These are phyloP conservation scores for Chaenocephalus aceratus DNA, from an alignment of 2,113 vertebrate genomes.

Conservation along the genomic window DNA sequence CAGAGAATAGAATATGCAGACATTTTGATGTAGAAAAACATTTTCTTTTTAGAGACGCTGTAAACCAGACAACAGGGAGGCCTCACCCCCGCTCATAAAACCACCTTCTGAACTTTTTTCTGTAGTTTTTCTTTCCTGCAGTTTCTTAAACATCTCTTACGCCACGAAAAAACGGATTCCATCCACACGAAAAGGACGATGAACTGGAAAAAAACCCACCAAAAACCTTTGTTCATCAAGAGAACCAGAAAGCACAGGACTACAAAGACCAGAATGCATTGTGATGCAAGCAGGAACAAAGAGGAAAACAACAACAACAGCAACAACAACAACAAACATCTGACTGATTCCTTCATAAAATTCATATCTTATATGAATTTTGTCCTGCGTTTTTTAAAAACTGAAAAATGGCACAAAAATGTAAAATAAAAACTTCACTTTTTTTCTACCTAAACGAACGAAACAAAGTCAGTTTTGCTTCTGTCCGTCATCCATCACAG, in stretches of 20 bases:
- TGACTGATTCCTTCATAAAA: slow-evolving; percentile 60
- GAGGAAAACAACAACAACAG: slow-evolving; percentile 72
- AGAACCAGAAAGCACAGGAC: slow-evolving; percentile 69
- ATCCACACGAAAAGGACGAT: slow-evolving; percentile 59
- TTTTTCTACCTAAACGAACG: background rate
- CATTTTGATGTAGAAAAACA: slow-evolving; percentile 58
- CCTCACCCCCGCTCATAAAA: slow-evolving; percentile 29
- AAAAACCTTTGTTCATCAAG: slow-evolving; percentile 21
- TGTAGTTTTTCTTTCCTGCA: slow-evolving; percentile 11
- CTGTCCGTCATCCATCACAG: slow-evolving; percentile 43
- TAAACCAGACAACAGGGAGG: slow-evolving; percentile 37
- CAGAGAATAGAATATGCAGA: slow-evolving; percentile 60
- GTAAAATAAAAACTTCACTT: background rate
- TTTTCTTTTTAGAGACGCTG: slow-evolving; percentile 12
- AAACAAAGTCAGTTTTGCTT: slow-evolving; percentile 13
- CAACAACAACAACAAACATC: slow-evolving; percentile 73
- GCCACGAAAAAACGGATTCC: slow-evolving; percentile 22
- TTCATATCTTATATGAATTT: slow-evolving; percentile 76
- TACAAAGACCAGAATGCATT: slow-evolving; percentile 83
- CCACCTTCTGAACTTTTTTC: background rate
- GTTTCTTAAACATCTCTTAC: slow-evolving; percentile 16
- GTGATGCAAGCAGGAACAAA: slow-evolving; percentile 75
- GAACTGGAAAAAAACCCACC: slow-evolving; percentile 53
- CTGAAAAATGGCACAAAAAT: slow-evolving; percentile 30
- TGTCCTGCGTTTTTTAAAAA: slow-evolving; percentile 39